phyloP scores from a whole-genome alignment of 2,797 vertebrate species.

The Pseudochirops cupreus region DNA sequence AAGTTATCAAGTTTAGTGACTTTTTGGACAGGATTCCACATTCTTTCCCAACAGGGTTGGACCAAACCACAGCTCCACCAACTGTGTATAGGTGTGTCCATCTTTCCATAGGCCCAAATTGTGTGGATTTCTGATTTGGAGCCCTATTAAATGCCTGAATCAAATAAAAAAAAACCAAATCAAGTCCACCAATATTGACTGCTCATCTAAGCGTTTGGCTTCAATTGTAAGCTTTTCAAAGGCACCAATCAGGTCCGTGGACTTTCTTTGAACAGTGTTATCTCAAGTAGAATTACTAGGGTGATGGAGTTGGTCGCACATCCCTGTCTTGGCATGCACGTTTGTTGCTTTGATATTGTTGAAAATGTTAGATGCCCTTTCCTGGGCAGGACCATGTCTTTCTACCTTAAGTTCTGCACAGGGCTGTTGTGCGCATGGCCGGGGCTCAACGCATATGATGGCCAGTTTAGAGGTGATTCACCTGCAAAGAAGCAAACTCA shows the following conservation, averaged over 20 bases:
- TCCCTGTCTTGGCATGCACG: neutral
- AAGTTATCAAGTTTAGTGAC: neutral
- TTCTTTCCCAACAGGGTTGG: neutral
- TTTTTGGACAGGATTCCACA: neutral
- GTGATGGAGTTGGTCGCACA: neutral
- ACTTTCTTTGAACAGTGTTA: neutral
- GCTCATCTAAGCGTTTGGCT: neutral
- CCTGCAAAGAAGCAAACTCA: neutral
- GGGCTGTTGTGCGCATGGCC: neutral
- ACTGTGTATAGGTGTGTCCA: neutral
- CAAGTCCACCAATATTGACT: neutral
- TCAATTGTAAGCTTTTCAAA: neutral
- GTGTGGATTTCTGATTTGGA: neutral
- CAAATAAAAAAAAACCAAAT: neutral
- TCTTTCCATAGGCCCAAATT: neutral
- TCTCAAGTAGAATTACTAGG: neutral
- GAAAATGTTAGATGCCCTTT: neutral
- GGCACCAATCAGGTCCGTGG: neutral
- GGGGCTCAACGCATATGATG: neutral
- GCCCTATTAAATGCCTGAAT: neutral
- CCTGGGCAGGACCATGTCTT: neutral
- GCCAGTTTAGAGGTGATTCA: conserved; percentile 1
- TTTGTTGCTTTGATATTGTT: neutral
- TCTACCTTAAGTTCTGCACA: neutral
- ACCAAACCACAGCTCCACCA: neutral